phyloP scores from a whole-genome alignment of 2,113 vertebrate genomes.

The Panthera tigris region DNA sequence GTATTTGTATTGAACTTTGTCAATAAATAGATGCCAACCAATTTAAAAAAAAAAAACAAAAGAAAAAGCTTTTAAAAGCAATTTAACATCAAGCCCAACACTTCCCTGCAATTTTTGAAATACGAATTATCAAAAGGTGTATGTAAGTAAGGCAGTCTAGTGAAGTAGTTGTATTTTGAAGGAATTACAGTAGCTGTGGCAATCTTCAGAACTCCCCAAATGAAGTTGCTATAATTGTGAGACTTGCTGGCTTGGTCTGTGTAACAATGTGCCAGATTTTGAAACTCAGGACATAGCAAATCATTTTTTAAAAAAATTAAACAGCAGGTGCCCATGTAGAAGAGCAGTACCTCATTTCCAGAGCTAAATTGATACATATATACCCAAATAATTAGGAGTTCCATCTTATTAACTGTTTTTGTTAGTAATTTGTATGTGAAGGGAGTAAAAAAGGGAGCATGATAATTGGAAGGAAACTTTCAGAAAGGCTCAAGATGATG shows the following conservation, averaged over 20 bases:
- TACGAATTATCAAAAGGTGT: not conserved
- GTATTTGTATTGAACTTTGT: not conserved
- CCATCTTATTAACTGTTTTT: not conserved
- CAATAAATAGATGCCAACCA: not conserved
- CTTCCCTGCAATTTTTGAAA: not conserved
- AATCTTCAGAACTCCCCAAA: not conserved
- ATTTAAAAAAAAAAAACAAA: not conserved
- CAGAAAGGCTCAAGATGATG: not conserved
- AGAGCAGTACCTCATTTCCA: conserved; percentile 16
- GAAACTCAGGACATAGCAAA: not conserved
- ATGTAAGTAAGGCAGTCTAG: not conserved
- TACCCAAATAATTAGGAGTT: conserved; percentile 16
- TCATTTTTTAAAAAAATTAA: not conserved
- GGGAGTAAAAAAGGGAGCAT: not conserved
- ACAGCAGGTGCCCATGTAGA: not conserved
- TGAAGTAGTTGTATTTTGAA: not conserved
- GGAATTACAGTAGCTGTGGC: not conserved
- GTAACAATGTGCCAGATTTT: not conserved
- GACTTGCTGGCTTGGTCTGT: not conserved
- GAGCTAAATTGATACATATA: not conserved
- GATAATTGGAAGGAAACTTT: not conserved
- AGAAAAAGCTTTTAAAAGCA: not conserved
- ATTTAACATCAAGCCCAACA: not conserved
- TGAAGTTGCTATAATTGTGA: not conserved
- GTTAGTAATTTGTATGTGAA: not conserved